These are phyloP conservation scores for Caradrina kadenii DNA, from an alignment of 2,888 invertebrate genomes.

Conservation along the genomic window DNA sequence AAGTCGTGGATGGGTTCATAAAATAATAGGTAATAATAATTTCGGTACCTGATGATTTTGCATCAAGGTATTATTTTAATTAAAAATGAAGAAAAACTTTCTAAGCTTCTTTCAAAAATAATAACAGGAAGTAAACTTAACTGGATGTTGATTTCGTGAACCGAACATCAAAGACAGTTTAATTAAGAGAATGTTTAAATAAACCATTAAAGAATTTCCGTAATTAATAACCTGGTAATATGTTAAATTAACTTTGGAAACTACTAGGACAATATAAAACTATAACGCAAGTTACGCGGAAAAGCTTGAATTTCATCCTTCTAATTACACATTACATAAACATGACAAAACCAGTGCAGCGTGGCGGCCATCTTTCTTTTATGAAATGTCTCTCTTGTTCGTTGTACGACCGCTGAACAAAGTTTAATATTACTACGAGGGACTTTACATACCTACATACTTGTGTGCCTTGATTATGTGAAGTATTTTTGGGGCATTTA, in stretches of 20 bases:
- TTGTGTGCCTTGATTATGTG: slow-evolving; percentile 21
- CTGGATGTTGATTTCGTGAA: background rate
- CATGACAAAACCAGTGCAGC: slow-evolving; percentile 14
- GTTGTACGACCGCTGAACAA: slow-evolving; percentile 18
- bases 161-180: background rate
- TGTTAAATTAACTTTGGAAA: background rate
- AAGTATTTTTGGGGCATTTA: slow-evolving; percentile 29
- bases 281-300: background rate
- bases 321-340: slow-evolving; percentile 4
- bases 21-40: background rate
- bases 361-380: background rate
- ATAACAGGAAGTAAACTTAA: background rate
- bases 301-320: slow-evolving; percentile 2
- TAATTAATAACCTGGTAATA: background rate
- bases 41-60: background rate
- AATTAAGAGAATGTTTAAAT: slow-evolving; percentile 19
- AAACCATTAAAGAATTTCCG: background rate
- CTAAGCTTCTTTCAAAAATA: background rate
- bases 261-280: background rate
- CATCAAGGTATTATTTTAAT: slow-evolving; percentile 7
- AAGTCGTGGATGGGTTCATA: background rate
- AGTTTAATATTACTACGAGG: slow-evolving; percentile 35
- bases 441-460: slow-evolving; percentile 14
- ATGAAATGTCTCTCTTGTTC: slow-evolving; percentile 31
- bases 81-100: background rate